Conservation (phyloP, 2,113 vertebrate genomes). For the Sturnira hondurensis region DNA sequence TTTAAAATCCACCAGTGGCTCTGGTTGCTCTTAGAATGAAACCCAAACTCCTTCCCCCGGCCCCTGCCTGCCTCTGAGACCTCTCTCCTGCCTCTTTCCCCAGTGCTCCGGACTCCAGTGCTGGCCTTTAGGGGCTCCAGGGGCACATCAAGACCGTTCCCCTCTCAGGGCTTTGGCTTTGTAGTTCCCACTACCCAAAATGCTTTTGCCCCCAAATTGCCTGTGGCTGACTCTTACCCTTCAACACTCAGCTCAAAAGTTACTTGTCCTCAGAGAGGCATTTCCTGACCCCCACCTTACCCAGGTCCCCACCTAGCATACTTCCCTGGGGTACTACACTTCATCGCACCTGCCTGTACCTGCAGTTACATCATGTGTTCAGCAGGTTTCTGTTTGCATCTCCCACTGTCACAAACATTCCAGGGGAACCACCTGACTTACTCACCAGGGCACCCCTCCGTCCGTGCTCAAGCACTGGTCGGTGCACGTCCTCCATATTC, state of each 20-base stretch:
- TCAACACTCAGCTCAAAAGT: not conserved
- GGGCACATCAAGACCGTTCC: not conserved
- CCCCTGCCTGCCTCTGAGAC: not conserved
- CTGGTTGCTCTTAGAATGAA: not conserved
- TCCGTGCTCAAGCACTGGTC: not conserved
- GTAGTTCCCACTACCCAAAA: not conserved
- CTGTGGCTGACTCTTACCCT: not conserved
- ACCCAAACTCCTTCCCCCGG: not conserved
- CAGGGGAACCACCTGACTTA: not conserved
- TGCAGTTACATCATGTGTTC: not conserved
- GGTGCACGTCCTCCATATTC: not conserved
- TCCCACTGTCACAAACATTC: not conserved
- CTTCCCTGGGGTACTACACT: not conserved
- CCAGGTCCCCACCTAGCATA: not conserved
- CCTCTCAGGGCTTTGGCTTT: not conserved
- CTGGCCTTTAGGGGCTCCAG: not conserved
- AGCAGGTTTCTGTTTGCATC: not conserved
- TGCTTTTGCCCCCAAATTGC: not conserved
- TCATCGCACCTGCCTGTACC: not conserved
- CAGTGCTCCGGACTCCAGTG: not conserved
- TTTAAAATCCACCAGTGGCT: conserved; percentile 4
- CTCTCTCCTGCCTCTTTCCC: not conserved
- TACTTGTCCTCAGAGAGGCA: not conserved
- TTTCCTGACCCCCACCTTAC: not conserved
- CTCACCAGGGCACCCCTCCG: not conserved